Evolutionary conservation across 2,797 vertebrate species (phyloP).

Genomic region (Anguilla obscura): DNA sequence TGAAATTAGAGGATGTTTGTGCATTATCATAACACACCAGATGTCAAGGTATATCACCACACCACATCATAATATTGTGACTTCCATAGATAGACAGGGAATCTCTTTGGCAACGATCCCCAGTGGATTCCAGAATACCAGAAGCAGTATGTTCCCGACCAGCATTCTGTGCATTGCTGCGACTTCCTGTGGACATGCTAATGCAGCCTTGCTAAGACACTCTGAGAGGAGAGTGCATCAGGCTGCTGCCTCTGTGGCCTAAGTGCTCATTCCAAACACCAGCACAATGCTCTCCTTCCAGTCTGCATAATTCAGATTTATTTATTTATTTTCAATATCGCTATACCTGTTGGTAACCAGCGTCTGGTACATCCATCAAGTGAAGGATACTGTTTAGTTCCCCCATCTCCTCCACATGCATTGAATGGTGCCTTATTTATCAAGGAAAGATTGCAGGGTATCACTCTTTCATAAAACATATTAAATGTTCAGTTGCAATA

Average conservation of each 20-base stretch:
- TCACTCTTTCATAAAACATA: neutral
- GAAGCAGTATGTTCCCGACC: neutral
- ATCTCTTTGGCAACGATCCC: neutral
- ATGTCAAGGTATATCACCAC: neutral
- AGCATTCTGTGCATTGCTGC: neutral
- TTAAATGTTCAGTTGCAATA: neutral
- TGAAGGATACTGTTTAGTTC: neutral
- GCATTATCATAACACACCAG: neutral
- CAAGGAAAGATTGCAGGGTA: constrained; percentile 3
- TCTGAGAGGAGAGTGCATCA: neutral
- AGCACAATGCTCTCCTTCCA: neutral
- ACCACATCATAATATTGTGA: neutral
- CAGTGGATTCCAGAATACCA: neutral
- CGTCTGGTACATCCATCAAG: neutral
- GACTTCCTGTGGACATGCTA: neutral
- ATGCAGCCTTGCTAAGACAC: neutral
- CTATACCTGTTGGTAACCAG: neutral
- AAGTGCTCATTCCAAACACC: neutral
- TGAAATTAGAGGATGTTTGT: neutral
- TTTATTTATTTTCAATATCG: neutral
- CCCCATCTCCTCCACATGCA: neutral
- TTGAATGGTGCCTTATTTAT: neutral
- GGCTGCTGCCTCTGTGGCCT: neutral
- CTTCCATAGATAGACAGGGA: neutral
- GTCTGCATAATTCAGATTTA: neutral